Base-by-base conservation (phyloP, 2,797 vertebrate species). In the Spheniscus humboldti region DNA sequence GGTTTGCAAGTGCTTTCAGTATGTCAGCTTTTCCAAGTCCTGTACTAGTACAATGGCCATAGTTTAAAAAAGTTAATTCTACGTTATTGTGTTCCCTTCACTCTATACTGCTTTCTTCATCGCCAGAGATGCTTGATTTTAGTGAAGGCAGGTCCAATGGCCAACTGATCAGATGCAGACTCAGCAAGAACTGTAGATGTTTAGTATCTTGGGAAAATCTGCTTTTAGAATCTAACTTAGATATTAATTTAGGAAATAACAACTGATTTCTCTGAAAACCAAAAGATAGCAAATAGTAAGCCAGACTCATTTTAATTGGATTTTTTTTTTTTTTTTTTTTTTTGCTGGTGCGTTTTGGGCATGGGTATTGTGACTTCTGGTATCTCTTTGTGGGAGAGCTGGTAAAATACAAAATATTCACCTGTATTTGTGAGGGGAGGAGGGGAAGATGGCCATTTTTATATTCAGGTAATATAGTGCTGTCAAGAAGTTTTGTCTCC, bases 11-110 rank as follows among this genome's bases (percentile, higher is more conserved):
- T 25, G 7, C 23, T 67, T 71, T 69, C 39, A 17, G 30, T 9
- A 7, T 41, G 30, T n/a, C 31, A 66, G 0, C 41, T 60, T 55
- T 45, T 27, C 47, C 28, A 37, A 50, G 39, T 24, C 53, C 43
- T 28, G 18, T 37, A 53, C 48, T 68, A 18, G 22, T 37, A 30
- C 50, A 31, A 6, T 31, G 37, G 8, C 43, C 15, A 4, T 10
- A 10, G 71, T 24, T 88, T 31, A 5, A 18, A 45, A 7, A 57
- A 52, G 28, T 35, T 33, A 68, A 27, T 52, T 47, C 1, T 18
- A 27, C 0, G 0, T 53, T 43, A 9, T 11, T 71, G 16, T 45
- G 41, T 63, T 45, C n/a, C n/a, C 10, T 57, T 72, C 3, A 1
- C 22, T 84, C 62, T 55, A 45, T 11, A 1, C 39, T 66, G 31